Conservation (phyloP, 2,113 vertebrate genomes). For the Macaca fascicularis region DNA sequence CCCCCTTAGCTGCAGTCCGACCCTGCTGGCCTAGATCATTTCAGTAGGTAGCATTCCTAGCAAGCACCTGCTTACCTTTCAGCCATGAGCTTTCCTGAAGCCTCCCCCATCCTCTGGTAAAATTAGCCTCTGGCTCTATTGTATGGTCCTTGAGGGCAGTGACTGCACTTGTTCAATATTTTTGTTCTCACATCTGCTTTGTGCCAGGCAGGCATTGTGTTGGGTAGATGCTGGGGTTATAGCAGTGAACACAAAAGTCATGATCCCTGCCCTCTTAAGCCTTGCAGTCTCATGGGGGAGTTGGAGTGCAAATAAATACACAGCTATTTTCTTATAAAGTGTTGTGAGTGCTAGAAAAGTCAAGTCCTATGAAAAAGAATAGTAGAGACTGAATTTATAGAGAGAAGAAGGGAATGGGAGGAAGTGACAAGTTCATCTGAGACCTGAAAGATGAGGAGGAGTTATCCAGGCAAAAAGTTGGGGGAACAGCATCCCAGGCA, state of each 20-base stretch:
- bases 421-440: conserved; percentile 31
- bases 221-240: not conserved
- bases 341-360: not conserved
- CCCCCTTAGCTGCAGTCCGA: not conserved
- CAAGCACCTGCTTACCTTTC: not conserved
- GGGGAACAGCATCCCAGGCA: not conserved
- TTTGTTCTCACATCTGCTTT: not conserved
- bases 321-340: not conserved
- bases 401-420: not conserved
- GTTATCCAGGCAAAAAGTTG: not conserved
- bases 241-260: not conserved
- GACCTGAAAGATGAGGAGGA: conserved; percentile 2
- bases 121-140: not conserved
- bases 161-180: not conserved
- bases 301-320: not conserved
- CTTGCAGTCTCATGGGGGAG: not conserved
- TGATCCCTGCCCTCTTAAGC: not conserved
- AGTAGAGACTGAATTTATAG: conserved; percentile 3
- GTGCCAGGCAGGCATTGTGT: not conserved
- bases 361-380: not conserved
- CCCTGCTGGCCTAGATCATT: conserved; percentile 7
- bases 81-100: not conserved
- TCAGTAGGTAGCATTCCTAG: not conserved
- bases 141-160: not conserved
- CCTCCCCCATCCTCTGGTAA: not conserved